phyloP scores from a whole-genome alignment of 2,113 vertebrate genomes.

The Perca fluviatilis region DNA sequence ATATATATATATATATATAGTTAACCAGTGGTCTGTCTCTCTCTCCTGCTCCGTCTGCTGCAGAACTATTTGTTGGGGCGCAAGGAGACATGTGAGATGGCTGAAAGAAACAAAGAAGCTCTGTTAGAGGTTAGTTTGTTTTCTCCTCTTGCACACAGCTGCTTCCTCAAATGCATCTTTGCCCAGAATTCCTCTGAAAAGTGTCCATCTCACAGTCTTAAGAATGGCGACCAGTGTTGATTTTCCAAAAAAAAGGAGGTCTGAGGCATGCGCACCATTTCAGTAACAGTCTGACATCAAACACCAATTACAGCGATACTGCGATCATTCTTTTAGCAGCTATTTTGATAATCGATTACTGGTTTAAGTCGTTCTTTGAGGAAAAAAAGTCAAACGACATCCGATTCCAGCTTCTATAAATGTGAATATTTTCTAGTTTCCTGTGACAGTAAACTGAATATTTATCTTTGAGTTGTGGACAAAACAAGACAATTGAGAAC shows the following conservation, averaged over 20 bases:
- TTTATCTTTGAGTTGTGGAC: too few species aligned
- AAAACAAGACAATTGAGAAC: too few species aligned
- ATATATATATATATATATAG: background rate
- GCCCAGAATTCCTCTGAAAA: background rate
- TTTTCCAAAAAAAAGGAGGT: background rate
- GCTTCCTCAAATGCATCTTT: constrained; percentile 7
- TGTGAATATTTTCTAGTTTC: too few species aligned
- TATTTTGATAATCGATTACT: too few species aligned
- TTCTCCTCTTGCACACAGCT: background rate
- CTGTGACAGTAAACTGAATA: too few species aligned
- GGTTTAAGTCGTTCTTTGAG: too few species aligned
- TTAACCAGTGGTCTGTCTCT: background rate
- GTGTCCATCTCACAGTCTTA: background rate
- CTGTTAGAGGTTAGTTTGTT: constrained; percentile 90
- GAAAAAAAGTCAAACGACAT: too few species aligned
- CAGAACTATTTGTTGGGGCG: constrained; percentile 98
- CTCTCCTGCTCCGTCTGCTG: constrained; percentile 18
- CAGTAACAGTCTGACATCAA: background rate
- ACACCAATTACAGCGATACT: background rate
- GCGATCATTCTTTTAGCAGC: background rate
- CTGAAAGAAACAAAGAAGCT: constrained; percentile 98
- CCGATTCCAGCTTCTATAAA: too few species aligned
- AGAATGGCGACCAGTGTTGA: too few species aligned
- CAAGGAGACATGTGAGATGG: constrained; percentile 97
- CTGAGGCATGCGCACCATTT: background rate